phyloP scores from a whole-genome alignment of 1,140 invertebrate species.

The Meteorus sp. region DNA sequence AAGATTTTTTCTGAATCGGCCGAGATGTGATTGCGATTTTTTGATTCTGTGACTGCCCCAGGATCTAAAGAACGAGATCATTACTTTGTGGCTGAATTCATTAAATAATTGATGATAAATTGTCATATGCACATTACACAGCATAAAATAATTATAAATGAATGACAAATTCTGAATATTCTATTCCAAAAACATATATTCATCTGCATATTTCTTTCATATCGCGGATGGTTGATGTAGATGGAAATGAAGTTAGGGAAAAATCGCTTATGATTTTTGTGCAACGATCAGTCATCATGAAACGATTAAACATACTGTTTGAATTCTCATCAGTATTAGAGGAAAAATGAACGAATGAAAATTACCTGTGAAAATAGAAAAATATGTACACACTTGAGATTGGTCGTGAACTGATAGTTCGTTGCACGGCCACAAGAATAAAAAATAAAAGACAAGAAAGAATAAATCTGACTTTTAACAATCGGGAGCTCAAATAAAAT shows the following conservation, averaged over 20 bases:
- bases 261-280: background rate
- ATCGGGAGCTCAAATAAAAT: slow-evolving; percentile 29
- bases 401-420: no score
- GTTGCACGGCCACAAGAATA: background rate
- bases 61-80: slow-evolving; percentile 29
- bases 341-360: no score
- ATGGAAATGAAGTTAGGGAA: background rate
- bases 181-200: no score
- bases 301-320: background rate
- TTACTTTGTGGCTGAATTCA: background rate
- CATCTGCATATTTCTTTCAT: background rate
- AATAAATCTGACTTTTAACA: slow-evolving; percentile 21
- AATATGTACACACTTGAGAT: no score
- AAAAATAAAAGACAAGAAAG: background rate
- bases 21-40: slow-evolving; percentile 23
- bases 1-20: background rate
- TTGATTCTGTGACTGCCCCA: slow-evolving; percentile 47
- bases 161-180: background rate
- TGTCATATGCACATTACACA: slow-evolving; percentile 9
- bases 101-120: background rate
- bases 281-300: background rate
- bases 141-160: no score
- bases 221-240: background rate
- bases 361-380: no score
- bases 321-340: background rate